phyloP scores from a whole-genome alignment of 2,797 vertebrate species.

The Hirundo rustica region DNA sequence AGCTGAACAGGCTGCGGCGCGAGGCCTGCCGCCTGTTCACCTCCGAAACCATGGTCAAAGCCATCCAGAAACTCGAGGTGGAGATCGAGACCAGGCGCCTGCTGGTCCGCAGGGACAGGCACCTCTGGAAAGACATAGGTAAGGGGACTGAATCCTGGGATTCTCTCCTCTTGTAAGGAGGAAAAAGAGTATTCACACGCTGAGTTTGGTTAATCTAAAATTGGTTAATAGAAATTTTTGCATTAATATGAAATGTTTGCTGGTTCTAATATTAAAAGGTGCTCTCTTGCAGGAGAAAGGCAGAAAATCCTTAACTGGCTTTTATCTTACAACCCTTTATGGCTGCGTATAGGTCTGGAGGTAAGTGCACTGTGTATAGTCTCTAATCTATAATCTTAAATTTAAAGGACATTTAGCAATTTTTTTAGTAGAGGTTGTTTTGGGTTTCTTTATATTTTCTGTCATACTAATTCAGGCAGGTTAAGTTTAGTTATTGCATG shows the following conservation, averaged over 20 bases:
- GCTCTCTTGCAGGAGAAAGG: conserved; percentile 83
- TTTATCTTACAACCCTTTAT: conserved; percentile 92
- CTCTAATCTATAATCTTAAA: neutral
- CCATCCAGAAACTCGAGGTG: conserved; percentile 88
- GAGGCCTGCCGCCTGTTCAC: conserved; percentile 88
- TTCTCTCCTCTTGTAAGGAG: neutral
- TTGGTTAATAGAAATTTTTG: neutral
- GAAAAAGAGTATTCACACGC: neutral
- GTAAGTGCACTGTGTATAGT: conserved; percentile 66
- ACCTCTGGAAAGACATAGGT: conserved; percentile 98
- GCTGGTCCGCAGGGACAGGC: conserved; percentile 89
- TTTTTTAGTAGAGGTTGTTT: neutral
- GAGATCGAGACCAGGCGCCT: conserved; percentile 88
- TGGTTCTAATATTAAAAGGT: neutral
- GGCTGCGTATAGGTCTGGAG: conserved; percentile 94
- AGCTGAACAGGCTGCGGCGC: conserved; percentile 87
- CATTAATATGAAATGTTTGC: neutral
- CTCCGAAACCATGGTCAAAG: conserved; percentile 84
- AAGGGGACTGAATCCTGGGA: neutral
- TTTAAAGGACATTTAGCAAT: neutral
- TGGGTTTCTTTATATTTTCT: neutral
- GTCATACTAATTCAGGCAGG: neutral
- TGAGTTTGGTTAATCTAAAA: neutral
- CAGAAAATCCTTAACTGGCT: conserved; percentile 93
- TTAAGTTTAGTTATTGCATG: neutral